Conservation (phyloP, 2,888 invertebrate species). For the Frankliniella intonsa region DNA sequence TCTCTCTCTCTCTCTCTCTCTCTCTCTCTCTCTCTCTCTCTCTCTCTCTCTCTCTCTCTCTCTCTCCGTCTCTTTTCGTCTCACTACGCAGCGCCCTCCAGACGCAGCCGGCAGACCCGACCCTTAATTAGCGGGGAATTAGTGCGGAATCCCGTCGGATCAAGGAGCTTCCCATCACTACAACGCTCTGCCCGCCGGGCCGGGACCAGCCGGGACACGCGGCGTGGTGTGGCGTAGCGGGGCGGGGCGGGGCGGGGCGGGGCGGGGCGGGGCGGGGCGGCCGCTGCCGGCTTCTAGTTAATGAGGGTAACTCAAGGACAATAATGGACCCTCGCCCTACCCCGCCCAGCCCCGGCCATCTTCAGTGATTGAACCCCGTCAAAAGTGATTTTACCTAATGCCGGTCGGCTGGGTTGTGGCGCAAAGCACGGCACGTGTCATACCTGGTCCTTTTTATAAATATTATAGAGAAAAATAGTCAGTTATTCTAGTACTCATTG, state of each 20-base stretch:
- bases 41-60: no score
- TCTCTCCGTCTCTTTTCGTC: no score
- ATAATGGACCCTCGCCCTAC: not conserved
- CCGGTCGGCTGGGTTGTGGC: no score
- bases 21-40: no score
- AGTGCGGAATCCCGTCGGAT: slow-evolving; percentile 19
- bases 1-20: no score
- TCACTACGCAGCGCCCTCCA: not conserved
- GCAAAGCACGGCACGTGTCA: no score
- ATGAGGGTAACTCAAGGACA: slow-evolving; percentile 22
- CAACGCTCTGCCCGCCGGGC: not conserved
- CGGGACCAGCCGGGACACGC: not conserved
- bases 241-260: not conserved
- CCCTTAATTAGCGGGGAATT: slow-evolving; percentile 26
- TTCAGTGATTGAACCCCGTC: slow-evolving; percentile 13
- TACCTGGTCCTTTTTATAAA: no score
- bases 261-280: not conserved
- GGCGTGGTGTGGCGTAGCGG: not conserved
- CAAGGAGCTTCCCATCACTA: slow-evolving; percentile 7
- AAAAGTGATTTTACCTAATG: not conserved
- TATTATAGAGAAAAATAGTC: no score
- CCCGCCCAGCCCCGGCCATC: not conserved
- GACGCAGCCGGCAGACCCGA: not conserved
- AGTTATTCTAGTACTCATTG: no score
- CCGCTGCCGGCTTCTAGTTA: slow-evolving; percentile 8